Evolutionary conservation across 92 coral and sea anemone genomes (phyloP), one percentile per base, ranked within the genome.

Genomic region (Anthopleura xanthogrammica): DNA sequence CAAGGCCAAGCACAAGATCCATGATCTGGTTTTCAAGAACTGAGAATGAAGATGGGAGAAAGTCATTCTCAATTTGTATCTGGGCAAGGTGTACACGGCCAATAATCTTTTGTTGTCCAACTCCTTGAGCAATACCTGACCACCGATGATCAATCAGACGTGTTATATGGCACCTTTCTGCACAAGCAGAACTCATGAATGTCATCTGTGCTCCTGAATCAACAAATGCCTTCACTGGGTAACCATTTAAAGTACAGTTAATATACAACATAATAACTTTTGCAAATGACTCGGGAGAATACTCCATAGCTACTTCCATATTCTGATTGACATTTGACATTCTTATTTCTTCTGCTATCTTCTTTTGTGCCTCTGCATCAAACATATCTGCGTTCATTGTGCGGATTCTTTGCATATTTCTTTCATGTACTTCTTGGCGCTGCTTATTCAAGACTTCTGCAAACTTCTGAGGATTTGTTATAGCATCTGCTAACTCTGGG

Each of bases 171-270:
- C 97, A 91, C 86, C 99, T 80, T 65, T 92, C 95, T 4, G 99
- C 99, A 94, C 99, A 97, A 5, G 97, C 98, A 16, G 95, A 88
- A 80, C 98, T 97, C 99, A 97, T 97, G 79, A 97, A 92, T 52
- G 99, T 97, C 99, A 97, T 94, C 82, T 97, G 99, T 5, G 99
- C 99, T 50, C 99, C 99, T 8, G 99, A 97, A 78, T 97, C 99
- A 29, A 97, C 97, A 89, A 94, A 97, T 6, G 99, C 99, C 85
- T 97, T 97, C 6, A 97, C 99, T 24, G 95, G 98, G 66, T 92
- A 92, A 3, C 99, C 99, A 84, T 97, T 92, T 13, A 97, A 91
- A 57, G 87, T 89, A 85, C 98, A 94, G 83, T 97, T 94, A 50
- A 94, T 97, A 74, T 94, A 94, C 82, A 97, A 72, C 98, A 97